These are phyloP conservation scores for Amphimedon queenslandica DNA, from an alignment of 37 sponge, comb jelly and placozoan species.

Conservation along the genomic window DNA sequence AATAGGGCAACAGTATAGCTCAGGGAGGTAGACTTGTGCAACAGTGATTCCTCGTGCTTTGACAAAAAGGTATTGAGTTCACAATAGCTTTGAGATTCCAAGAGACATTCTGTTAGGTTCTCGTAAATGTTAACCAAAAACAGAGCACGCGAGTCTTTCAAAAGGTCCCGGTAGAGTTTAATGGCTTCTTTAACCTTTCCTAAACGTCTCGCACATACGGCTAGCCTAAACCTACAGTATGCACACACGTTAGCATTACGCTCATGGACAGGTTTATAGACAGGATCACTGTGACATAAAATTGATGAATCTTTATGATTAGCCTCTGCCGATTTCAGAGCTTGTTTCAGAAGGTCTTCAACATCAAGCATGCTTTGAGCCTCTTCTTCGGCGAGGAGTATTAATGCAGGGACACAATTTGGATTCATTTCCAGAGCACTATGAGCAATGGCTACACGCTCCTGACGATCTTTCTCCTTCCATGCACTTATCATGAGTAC, in stretches of 20 bases:
- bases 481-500: conserved; percentile 51
- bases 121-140: conserved; percentile 64
- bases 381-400: conserved; percentile 72
- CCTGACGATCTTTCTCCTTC: conserved; percentile 35
- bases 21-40: conserved; percentile 75
- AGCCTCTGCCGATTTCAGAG: conserved; percentile 38
- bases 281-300: conserved; percentile 41
- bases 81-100: conserved; percentile 76
- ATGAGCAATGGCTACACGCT: conserved; percentile 51
- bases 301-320: conserved; percentile 1
- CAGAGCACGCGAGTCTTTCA: conserved; percentile 32
- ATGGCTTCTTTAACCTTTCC: conserved; percentile 71
- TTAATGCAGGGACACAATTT: conserved; percentile 49
- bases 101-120: conserved; percentile 69
- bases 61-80: conserved; percentile 63
- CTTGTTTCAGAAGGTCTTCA: conserved; percentile 34
- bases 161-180: conserved; percentile 64
- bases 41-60: conserved; percentile 66
- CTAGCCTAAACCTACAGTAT: conserved; percentile 60
- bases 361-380: conserved; percentile 56
- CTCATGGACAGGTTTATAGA: conserved; percentile 57
- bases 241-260: conserved; percentile 36
- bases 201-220: conserved; percentile 65
- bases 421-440: conserved; percentile 56
- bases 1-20: conserved; percentile 77